These are phyloP conservation scores for Benthosema pterotum DNA, from an alignment of 2,797 vertebrate species.

Conservation along the genomic window DNA sequence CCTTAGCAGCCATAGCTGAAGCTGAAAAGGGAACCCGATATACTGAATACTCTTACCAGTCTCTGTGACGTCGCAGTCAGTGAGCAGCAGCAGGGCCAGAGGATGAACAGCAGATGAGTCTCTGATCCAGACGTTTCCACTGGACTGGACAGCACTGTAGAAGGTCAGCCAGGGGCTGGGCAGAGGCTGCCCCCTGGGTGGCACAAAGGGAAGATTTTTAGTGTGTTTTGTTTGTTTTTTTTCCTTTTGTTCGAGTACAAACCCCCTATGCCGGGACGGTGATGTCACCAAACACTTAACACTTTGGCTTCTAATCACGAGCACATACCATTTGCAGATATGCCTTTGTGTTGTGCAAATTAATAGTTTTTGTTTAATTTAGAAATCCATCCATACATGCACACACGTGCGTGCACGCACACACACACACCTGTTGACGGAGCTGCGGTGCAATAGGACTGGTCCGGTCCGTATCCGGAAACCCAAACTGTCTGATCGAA, in stretches of 20 bases:
- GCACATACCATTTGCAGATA: too few species aligned
- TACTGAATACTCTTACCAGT: conserved; percentile 73
- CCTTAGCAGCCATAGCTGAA: too few species aligned
- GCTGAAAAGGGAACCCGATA: too few species aligned
- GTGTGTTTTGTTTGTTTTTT: too few species aligned
- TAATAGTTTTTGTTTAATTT: too few species aligned
- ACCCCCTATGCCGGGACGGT: too few species aligned
- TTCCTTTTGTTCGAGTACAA: too few species aligned
- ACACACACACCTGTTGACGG: conserved; percentile 89
- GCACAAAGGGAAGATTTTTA: background rate
- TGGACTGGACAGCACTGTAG: conserved; percentile 92
- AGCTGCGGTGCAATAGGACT: conserved; percentile 91
- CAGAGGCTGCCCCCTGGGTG: conserved; percentile 72
- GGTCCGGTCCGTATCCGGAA: conserved; percentile 86
- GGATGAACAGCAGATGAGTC: conserved; percentile 93
- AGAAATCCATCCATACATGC: too few species aligned
- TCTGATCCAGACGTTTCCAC: conserved; percentile 87
- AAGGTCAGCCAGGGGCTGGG: conserved; percentile 94
- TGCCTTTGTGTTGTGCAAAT: too few species aligned
- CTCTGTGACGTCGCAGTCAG: conserved; percentile 86
- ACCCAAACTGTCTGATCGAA: conserved; percentile 84
- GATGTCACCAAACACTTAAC: too few species aligned
- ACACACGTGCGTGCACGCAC: background rate
- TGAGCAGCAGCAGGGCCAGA: conserved; percentile 90
- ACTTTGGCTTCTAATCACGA: too few species aligned